Evolutionary conservation across 2,888 invertebrate species (phyloP), one percentile per base, ranked within the genome.

Genomic region (Cryptus armator): DNA sequence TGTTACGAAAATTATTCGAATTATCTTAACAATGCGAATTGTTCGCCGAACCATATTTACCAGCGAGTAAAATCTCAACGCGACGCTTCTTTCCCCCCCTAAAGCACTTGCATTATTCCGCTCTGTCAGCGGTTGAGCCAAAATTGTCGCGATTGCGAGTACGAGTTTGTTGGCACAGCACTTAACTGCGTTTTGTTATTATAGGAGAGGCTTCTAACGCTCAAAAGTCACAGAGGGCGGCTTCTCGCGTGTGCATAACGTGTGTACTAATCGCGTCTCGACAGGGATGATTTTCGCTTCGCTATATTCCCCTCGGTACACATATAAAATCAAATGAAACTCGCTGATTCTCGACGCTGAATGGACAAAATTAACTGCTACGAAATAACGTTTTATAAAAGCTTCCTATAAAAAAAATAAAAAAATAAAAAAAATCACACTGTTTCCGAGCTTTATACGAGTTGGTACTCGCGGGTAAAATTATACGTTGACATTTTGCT

Each of bases 161-260:
- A 66, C 53, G 37, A 19, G 70, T 70, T 75, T 68, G 53, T 64
- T 56, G 62, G 44, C 53, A 43, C 12, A 81, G 81, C 84, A 81
- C 84, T 84, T 70, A 81, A 81, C 43, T 67, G 76, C 59, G 66
- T 66, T 81, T 81, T 77, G 72, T 81, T 81, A 77, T 72, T 67
- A 68, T 53, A 67, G 72, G 37, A 9, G 44, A 9, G 44, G 84
- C 67, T 74, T 81, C 48, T 44, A 51, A 14, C 32, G 67, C 67
- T 68, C 66, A 48, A 62, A 77, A 77, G 16, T 53, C 46, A 19
- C 37, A 7, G 19, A 9, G 29, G 43, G 7, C 37, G 0, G 19
- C 24, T 53, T 64, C 53, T 43, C n/a, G 16, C 66, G 16, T 59
- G 51, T 78, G 32, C 56, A 14, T n/a, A 24, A 29, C 56, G 3